phyloP scores from a whole-genome alignment of 1,140 invertebrate species.

The Diorhabda sublineata region DNA sequence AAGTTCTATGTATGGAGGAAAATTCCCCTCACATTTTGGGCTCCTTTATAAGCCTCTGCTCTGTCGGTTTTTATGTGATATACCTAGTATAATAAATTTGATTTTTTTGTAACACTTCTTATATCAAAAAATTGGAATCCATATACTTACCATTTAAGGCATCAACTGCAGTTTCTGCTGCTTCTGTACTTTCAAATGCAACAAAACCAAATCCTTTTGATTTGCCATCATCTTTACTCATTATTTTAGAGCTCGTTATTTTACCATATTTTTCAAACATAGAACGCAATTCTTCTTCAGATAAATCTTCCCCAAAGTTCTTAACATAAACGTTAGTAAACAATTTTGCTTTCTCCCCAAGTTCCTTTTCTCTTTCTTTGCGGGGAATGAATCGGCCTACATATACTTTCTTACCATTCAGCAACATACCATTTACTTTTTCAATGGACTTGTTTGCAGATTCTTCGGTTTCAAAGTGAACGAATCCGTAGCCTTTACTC shows the following conservation, averaged over 20 bases:
- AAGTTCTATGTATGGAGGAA: too few species aligned
- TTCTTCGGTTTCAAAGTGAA: slow-evolving; percentile 99
- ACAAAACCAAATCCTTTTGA: slow-evolving; percentile 99
- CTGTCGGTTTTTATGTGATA: too few species aligned
- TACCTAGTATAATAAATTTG: too few species aligned
- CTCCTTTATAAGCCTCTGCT: too few species aligned
- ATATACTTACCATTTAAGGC: slow-evolving; percentile 72
- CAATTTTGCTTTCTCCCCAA: slow-evolving; percentile 94
- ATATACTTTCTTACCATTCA: slow-evolving; percentile 79
- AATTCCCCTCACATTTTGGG: too few species aligned
- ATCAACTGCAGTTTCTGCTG: slow-evolving; percentile 87
- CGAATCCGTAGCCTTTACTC: slow-evolving; percentile 98
- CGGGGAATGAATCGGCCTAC: slow-evolving; percentile 98
- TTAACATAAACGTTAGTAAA: slow-evolving; percentile 99
- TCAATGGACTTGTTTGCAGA: slow-evolving; percentile 96
- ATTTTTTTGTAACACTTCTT: too few species aligned
- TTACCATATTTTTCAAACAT: slow-evolving; percentile 95
- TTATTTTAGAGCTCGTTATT: slow-evolving; percentile 93
- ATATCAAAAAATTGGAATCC: too few species aligned
- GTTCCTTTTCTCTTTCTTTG: slow-evolving; percentile 94
- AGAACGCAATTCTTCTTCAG: slow-evolving; percentile 86
- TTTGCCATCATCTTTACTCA: slow-evolving; percentile 89
- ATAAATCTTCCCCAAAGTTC: slow-evolving; percentile 94
- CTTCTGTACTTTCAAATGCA: slow-evolving; percentile 94
- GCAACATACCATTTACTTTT: slow-evolving; percentile 76